Evolutionary conservation across 23 tunicate genomes (phyloP), one percentile per base, ranked within the genome.

Genomic region (Ascidia mentula): DNA sequence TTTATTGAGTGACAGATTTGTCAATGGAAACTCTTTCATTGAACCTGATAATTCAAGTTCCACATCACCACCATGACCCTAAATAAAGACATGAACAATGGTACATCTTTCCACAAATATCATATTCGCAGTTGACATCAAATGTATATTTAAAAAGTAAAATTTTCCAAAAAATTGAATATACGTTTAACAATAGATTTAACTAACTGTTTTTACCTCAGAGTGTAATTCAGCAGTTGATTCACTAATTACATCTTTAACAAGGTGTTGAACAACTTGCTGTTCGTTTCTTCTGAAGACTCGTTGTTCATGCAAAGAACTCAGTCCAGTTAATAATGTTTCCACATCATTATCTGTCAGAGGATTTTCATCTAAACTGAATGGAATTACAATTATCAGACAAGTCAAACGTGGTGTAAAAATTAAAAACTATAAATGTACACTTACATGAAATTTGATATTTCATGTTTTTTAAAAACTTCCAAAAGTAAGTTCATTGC

Each of bases 1-100:
- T 35, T 72, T 38, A 40, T 83, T 83, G 15, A 83, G 77, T 20
- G 81, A 83, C 61, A 83, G 69, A 18, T 28, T 22, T 34, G 38
- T 53, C 75, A 83, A 31, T 31, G 60, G 46, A 34, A 37, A 37
- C 6, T 46, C 72, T 4, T 26, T 5, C 24, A 28, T 20, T 9
- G 24, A 5, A 20, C 24, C 65, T 20, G 65, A 9, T 9, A 53
- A 53, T 53, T 28, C 65, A 26, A 20, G 12, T 53, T 53, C 65
- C 24, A 5, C 28, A 3, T 53, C 12, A 53, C 65, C 65, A 53
- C 2, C 65, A 20, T 53, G n/a, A n/a, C n/a, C n/a, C n/a, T n/a
- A n/a, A n/a, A n/a, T n/a, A n/a, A n/a, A n/a, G n/a, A n/a, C n/a
- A n/a, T n/a, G n/a, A n/a, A n/a, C n/a, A n/a, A n/a, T n/a, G n/a